Conservation (phyloP, 2,888 invertebrate species). For the Aspidiotus rigidus region DNA sequence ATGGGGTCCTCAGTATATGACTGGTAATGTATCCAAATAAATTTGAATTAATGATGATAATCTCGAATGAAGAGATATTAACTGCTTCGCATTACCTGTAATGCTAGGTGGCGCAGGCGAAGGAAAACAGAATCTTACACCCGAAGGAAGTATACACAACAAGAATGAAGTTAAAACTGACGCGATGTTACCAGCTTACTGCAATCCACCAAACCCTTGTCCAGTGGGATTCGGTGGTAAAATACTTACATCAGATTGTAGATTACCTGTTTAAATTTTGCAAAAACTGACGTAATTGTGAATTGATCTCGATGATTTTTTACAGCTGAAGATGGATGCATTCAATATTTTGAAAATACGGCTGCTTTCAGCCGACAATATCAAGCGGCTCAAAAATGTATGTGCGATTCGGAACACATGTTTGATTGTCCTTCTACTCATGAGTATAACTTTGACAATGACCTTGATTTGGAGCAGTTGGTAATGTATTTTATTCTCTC, state of each 20-base stretch:
- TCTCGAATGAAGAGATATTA: too few relatives aligned
- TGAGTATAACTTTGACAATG: constrained; percentile 40
- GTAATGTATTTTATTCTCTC: constrained; percentile 7
- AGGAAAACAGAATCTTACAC: constrained; percentile 56
- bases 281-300: not conserved
- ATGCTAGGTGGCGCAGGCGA: constrained; percentile 60
- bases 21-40: constrained; percentile 44
- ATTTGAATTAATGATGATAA: too few relatives aligned
- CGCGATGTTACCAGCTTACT: constrained; percentile 89
- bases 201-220: constrained; percentile 98
- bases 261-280: not conserved
- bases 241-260: too few relatives aligned
- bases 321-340: constrained; percentile 74
- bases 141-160: constrained; percentile 51
- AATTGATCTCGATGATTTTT: constrained; percentile 2
- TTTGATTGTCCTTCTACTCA: constrained; percentile 66
- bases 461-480: constrained; percentile 41
- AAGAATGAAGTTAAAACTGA: constrained; percentile 77
- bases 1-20: constrained; percentile 66
- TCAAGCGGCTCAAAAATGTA: constrained; percentile 85
- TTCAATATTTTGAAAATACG: constrained; percentile 85
- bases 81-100: too few relatives aligned
- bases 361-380: constrained; percentile 90
- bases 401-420: constrained; percentile 98
- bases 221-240: constrained; percentile 82